Conservation (phyloP, 2,797 vertebrate species). For the Linurgus olivaceus region DNA sequence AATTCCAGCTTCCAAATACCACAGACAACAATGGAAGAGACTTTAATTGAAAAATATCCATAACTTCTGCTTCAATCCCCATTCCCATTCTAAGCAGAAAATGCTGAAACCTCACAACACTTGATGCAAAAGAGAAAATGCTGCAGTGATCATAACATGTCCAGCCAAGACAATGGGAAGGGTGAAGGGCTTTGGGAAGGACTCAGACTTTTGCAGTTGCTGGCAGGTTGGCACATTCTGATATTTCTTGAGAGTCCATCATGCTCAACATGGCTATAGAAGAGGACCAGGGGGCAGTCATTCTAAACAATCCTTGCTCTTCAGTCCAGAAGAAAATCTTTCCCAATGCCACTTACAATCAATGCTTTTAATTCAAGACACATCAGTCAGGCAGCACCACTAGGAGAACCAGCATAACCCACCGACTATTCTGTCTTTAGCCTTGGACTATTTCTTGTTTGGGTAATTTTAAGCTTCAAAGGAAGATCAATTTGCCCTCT, state of each 20-base stretch:
- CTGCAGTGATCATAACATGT: neutral
- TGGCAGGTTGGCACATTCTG: neutral
- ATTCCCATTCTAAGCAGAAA: neutral
- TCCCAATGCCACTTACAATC: neutral
- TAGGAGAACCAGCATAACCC: neutral
- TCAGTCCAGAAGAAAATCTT: neutral
- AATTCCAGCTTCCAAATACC: neutral
- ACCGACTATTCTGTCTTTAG: neutral
- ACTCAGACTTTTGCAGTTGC: neutral
- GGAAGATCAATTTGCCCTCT: conserved; percentile 43
- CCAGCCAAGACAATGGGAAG: neutral
- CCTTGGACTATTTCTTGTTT: conserved; percentile 25
- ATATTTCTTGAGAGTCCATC: neutral
- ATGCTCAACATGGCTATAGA: neutral
- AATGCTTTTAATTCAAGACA: conserved; percentile 20
- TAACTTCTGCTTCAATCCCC: neutral
- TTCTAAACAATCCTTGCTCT: neutral
- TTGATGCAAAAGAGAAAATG: neutral
- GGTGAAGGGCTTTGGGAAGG: neutral
- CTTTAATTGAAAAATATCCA: neutral
- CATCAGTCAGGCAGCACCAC: neutral
- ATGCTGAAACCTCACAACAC: neutral
- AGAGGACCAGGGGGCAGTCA: neutral
- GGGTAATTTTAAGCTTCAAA: conserved; percentile 59
- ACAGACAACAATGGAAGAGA: neutral